Conservation (phyloP, 2,113 vertebrate genomes). For the Edolisoma coerulescens region DNA sequence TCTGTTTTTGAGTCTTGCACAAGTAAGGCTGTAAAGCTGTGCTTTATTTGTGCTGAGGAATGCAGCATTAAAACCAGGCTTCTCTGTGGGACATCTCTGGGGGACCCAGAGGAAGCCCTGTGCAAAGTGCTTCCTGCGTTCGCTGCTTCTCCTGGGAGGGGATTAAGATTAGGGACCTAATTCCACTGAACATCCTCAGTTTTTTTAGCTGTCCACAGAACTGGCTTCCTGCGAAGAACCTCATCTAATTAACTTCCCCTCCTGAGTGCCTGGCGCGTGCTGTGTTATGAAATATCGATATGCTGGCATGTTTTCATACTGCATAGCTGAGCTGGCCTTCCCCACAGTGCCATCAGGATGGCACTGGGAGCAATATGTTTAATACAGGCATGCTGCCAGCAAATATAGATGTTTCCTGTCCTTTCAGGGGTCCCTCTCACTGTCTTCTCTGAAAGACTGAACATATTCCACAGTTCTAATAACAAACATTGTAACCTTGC, state of each 20-base stretch:
- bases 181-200: slow-evolving; percentile 75
- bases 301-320: slow-evolving; percentile 61
- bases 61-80: slow-evolving; percentile 53
- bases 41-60: slow-evolving; percentile 56
- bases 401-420: slow-evolving; percentile 49
- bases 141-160: slow-evolving; percentile 71
- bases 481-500: slow-evolving; percentile 67
- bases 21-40: slow-evolving; percentile 9
- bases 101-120: slow-evolving; percentile 44
- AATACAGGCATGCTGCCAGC: neutral
- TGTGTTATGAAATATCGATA: slow-evolving; percentile 51
- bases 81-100: slow-evolving; percentile 58
- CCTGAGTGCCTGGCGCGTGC: neutral
- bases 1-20: neutral
- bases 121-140: slow-evolving; percentile 68
- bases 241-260: slow-evolving; percentile 59
- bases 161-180: slow-evolving; percentile 76
- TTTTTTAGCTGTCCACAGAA: slow-evolving; percentile 73
- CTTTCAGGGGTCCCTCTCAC: neutral
- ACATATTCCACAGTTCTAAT: slow-evolving; percentile 41
- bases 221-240: slow-evolving; percentile 77
- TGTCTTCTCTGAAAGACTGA: slow-evolving; percentile 18
- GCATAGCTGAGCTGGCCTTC: slow-evolving; percentile 52
- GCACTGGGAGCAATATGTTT: slow-evolving; percentile 51
- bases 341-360: slow-evolving; percentile 46